Percentiles rank a stretch among this genome's conserved stretches.
Evolutionary conservation across 2,797 vertebrate genomes (phyloP).

Genomic region (Anguilla megastoma): DNA sequence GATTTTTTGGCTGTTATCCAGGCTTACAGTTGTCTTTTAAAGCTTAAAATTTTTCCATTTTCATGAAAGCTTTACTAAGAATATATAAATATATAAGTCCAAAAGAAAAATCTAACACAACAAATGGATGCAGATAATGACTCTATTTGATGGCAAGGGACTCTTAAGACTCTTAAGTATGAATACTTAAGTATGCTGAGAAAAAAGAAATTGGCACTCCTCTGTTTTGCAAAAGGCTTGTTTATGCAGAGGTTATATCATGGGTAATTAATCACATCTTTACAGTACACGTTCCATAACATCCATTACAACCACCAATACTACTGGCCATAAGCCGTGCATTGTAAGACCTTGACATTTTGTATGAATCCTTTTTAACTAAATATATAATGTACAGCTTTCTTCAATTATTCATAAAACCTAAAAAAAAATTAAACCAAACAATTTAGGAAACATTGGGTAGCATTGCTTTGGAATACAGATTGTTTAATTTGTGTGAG

Average conservation of each 20-base stretch:
- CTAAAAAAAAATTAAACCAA: too few species aligned
- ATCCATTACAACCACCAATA: neutral
- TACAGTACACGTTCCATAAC: neutral
- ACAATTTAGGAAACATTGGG: too few species aligned
- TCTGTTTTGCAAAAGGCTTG: neutral
- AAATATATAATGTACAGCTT: conserved; percentile 1
- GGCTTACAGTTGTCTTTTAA: neutral
- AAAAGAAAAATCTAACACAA: neutral
- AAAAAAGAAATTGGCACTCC: neutral
- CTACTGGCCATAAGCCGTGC: neutral
- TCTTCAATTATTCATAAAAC: neutral
- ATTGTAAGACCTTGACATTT: neutral
- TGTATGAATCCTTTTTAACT: neutral
- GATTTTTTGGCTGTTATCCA: neutral
- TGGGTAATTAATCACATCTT: neutral
- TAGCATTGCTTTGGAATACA: too few species aligned
- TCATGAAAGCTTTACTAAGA: neutral
- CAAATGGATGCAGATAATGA: neutral
- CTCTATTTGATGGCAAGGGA: neutral
- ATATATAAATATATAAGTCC: neutral
- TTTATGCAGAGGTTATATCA: neutral
- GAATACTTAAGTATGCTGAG: neutral
- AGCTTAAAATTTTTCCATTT: neutral
- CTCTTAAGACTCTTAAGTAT: neutral
- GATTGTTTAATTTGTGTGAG: too few species aligned